Evolutionary conservation across 2,797 vertebrate species (phyloP).

Genomic region (Muscicapa comitata): DNA sequence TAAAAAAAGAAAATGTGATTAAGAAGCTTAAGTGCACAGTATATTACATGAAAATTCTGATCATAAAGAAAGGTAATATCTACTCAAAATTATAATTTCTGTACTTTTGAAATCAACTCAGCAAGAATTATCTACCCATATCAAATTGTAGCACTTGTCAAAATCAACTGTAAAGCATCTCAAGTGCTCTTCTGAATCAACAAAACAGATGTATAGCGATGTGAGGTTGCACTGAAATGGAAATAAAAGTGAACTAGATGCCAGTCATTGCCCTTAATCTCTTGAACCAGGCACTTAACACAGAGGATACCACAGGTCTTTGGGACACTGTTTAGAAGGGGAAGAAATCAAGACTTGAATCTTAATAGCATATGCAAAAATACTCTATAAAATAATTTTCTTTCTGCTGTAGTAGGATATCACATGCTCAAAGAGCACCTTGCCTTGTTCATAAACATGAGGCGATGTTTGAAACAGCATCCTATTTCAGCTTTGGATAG

Average conservation of each 20-base stretch:
- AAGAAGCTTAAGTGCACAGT: constrained; percentile 76
- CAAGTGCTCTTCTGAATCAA: constrained; percentile 99
- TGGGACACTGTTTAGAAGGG: constrained; percentile 68
- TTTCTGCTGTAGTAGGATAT: constrained; percentile 39
- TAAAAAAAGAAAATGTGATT: constrained; percentile 76
- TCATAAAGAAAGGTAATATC: constrained; percentile 84
- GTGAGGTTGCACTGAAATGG: constrained; percentile 85
- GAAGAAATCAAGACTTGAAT: constrained; percentile 73
- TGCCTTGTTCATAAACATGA: constrained; percentile 38
- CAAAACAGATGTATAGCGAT: constrained; percentile 94
- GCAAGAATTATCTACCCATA: constrained; percentile 92
- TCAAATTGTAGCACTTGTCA: constrained; percentile 89
- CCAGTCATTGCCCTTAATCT: constrained; percentile 86
- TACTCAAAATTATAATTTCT: constrained; percentile 97
- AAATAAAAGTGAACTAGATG: constrained; percentile 81
- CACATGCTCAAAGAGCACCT: constrained; percentile 29
- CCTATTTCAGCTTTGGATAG: not conserved
- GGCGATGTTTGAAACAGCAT: not conserved
- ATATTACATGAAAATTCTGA: constrained; percentile 82
- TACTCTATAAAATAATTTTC: constrained; percentile 72
- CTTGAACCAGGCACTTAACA: constrained; percentile 80
- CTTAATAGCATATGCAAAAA: constrained; percentile 75
- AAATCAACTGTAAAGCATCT: constrained; percentile 92
- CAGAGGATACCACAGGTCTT: constrained; percentile 74
- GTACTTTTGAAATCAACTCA: constrained; percentile 98